Conservation (phyloP, 2,888 invertebrate species). For the Lordiphosa andalusiaca region DNA sequence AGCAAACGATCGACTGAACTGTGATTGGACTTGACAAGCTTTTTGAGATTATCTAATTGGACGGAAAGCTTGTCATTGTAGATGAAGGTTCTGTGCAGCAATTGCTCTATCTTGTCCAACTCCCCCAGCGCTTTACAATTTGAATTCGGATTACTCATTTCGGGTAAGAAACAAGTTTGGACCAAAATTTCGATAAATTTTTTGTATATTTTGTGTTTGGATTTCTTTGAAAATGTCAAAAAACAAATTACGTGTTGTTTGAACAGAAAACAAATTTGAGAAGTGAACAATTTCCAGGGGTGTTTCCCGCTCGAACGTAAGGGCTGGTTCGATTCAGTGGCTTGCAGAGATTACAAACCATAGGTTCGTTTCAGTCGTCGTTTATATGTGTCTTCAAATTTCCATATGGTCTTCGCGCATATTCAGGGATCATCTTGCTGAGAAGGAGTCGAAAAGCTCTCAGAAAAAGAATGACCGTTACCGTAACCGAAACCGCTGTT, state of each 20-base stretch:
- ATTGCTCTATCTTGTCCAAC: constrained; percentile 24
- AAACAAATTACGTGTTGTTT: constrained; percentile 15
- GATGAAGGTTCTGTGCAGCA: constrained; percentile 25
- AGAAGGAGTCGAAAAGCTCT: too few species aligned
- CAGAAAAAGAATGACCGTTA: too few species aligned
- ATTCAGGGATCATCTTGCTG: too few species aligned
- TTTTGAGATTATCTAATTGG: constrained; percentile 28
- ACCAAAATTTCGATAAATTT: constrained; percentile 1
- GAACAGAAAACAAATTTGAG: neutral
- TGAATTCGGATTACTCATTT: constrained; percentile 10
- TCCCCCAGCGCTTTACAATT: neutral
- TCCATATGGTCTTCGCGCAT: too few species aligned
- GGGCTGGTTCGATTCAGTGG: too few species aligned
- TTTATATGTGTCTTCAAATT: too few species aligned
- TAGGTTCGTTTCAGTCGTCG: too few species aligned
- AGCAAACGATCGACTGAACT: constrained; percentile 15
- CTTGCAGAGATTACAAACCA: too few species aligned
- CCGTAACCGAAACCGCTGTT: too few species aligned
- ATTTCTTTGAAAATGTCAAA: constrained; percentile 22
- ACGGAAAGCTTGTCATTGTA: constrained; percentile 21
- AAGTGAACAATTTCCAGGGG: too few species aligned
- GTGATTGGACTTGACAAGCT: constrained; percentile 27
- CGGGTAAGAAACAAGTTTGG: neutral
- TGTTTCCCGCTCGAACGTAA: too few species aligned
- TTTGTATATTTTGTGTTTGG: neutral